Conservation (phyloP, 1,140 invertebrate species). For the Orchesella cincta region DNA sequence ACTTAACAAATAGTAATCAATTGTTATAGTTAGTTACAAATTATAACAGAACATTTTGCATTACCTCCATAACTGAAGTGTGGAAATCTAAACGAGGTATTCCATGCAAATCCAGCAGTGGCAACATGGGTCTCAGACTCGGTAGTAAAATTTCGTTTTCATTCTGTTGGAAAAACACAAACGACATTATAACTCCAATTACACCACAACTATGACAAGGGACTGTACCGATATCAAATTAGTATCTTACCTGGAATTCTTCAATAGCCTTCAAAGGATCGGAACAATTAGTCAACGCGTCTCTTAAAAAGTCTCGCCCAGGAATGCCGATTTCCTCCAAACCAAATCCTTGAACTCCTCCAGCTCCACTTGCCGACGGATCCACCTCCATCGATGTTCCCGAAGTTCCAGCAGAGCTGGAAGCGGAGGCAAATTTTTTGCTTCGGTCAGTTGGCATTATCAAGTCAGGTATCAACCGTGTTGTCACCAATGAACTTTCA, state of each 20-base stretch:
- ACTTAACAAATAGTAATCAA: slow-evolving; percentile 39
- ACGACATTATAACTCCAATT: slow-evolving; percentile 35
- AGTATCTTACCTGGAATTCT: slow-evolving; percentile 80
- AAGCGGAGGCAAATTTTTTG: not conserved
- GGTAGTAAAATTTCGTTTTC: slow-evolving; percentile 93
- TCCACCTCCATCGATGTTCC: slow-evolving; percentile 9
- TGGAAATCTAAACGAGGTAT: slow-evolving; percentile 91
- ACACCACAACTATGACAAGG: not conserved
- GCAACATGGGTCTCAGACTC: slow-evolving; percentile 88
- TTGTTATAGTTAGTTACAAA: slow-evolving; percentile 1
- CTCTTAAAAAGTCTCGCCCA: slow-evolving; percentile 82
- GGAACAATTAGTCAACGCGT: slow-evolving; percentile 91
- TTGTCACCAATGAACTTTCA: not conserved
- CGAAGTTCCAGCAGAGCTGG: not conserved
- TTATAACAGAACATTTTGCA: slow-evolving; percentile 61
- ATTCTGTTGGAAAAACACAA: slow-evolving; percentile 59
- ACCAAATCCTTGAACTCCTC: slow-evolving; percentile 57
- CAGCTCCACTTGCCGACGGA: slow-evolving; percentile 8
- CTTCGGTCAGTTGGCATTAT: not conserved
- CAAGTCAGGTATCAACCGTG: not conserved
- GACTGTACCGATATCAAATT: not conserved
- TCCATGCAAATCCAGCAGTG: slow-evolving; percentile 89
- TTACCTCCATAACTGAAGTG: slow-evolving; percentile 84
- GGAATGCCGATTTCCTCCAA: slow-evolving; percentile 90
- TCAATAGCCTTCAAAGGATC: slow-evolving; percentile 95